Evolutionary conservation across 2,797 vertebrate genomes (phyloP), one percentile per base, ranked within the genome.

Genomic region (Gallinago nigripennis): DNA sequence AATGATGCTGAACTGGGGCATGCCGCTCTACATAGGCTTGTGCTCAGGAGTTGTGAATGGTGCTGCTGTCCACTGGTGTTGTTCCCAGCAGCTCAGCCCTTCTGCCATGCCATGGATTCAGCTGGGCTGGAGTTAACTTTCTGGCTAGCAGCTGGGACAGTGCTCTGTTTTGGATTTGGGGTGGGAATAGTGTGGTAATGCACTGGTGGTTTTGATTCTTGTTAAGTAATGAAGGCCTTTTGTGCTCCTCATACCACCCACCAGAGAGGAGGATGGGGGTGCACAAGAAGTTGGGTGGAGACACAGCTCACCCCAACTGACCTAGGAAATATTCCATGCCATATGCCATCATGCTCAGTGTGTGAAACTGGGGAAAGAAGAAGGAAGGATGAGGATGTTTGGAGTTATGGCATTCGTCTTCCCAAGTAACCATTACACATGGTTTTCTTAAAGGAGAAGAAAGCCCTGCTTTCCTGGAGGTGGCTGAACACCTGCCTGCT

Each of bases 1-100:
- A 76, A 57, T 0, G 3, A 28, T 50, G 45, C 39, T 70, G 39
- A 66, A 28, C 9, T 41, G 30, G 56, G 35, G 9, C 2, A 2
- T n/a, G 37, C 35, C 0, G 3, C 30, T 21, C 21, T 53, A 48
- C 2, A 0, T 8, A 64, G 65, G n/a, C 21, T 48, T 25, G 10
- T 39, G 37, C 37, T 41, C 61, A 60, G 82, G 30, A 50, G 48
- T 2, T 4, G 1, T 63, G 46, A 45, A 3, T 0, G 3, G 8
- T 46, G 23, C 63, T 88, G 43, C 43, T 56, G 19, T 20, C 12
- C 54, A 25, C 19, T 16, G 50, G 28, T 43, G 48, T 1, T 30
- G 37, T 35, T 46, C 54, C 21, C 53, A 82, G 65, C 39, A 58
- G 41, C 57, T 77, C 51, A 73, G 68, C 23, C 14, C 53, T 75